phyloP scores from a whole-genome alignment of 2,888 invertebrate species.

The Dicyrtomina minuta region DNA sequence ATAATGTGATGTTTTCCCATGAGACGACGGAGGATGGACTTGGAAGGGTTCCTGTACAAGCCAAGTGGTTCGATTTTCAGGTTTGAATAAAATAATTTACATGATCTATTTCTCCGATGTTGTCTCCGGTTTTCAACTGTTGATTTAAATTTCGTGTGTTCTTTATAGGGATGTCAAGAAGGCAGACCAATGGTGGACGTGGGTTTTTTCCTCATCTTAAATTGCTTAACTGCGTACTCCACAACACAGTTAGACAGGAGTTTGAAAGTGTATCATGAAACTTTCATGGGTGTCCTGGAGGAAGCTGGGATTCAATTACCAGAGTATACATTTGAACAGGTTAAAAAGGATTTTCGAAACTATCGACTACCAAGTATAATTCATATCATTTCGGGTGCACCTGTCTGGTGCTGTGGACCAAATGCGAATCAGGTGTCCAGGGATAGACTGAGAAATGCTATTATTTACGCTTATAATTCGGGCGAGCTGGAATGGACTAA shows the following conservation, averaged over 20 bases:
- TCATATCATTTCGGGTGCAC: constrained; percentile 1
- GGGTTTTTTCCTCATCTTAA: constrained; percentile 6
- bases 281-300: constrained; percentile 5
- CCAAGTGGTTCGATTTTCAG: constrained; percentile 18
- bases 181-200: constrained; percentile 5
- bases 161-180: not conserved
- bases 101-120: no score
- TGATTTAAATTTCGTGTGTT: no score
- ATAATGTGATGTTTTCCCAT: not conserved
- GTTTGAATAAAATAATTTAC: no score
- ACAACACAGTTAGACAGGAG: constrained; percentile 5
- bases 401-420: constrained; percentile 6
- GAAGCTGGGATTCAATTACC: not conserved
- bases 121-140: no score
- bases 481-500: not conserved
- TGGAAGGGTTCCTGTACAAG: not conserved
- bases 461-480: constrained; percentile 16
- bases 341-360: not conserved
- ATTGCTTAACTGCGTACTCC: constrained; percentile 1
- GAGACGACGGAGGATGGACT: no score
- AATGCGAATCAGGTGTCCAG: constrained; percentile 11
- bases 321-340: constrained; percentile 1
- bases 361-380: constrained; percentile 6
- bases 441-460: not conserved
- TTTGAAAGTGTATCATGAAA: not conserved